Evolutionary conservation across 2,113 vertebrate species (phyloP).

Genomic region (Sterna hirundo): DNA sequence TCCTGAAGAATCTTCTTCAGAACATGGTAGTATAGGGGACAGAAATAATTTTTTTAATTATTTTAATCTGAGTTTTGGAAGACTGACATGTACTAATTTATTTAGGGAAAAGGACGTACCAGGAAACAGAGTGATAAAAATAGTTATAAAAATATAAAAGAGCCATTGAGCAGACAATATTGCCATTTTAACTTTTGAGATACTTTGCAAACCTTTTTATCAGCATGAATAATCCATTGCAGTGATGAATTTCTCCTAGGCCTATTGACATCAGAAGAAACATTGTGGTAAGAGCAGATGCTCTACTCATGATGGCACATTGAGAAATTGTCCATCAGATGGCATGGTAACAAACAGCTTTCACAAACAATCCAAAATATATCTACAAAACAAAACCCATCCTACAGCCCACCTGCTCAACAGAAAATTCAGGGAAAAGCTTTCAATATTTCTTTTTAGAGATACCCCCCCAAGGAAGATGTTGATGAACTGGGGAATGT

Average conservation of each 20-base stretch:
- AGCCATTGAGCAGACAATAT: background rate
- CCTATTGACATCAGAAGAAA: background rate
- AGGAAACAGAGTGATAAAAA: background rate
- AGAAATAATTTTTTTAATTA: background rate
- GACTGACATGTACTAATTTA: background rate
- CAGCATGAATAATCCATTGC: background rate
- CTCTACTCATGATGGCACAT: background rate
- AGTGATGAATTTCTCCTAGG: conserved; percentile 8
- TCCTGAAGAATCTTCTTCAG: background rate
- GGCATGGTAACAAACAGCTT: conserved; percentile 20
- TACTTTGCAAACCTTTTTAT: background rate
- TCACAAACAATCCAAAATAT: conserved; percentile 49
- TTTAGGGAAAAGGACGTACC: background rate
- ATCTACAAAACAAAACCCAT: conserved; percentile 12
- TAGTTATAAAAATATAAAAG: background rate
- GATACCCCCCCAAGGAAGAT: background rate
- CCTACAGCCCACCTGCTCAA: conserved; percentile 23
- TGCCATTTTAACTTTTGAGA: background rate
- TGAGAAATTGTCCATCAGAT: conserved; percentile 56
- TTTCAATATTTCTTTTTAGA: conserved; percentile 11
- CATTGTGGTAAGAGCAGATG: conserved; percentile 23
- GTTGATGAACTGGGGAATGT: background rate
- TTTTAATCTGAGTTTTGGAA: background rate
- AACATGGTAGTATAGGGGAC: background rate
- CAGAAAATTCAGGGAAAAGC: background rate